Percentiles rank a stretch among this genome's conserved stretches.
These are phyloP conservation scores for Gyps fulvus DNA, from an alignment of 2,113 vertebrate genomes.

Conservation along the genomic window DNA sequence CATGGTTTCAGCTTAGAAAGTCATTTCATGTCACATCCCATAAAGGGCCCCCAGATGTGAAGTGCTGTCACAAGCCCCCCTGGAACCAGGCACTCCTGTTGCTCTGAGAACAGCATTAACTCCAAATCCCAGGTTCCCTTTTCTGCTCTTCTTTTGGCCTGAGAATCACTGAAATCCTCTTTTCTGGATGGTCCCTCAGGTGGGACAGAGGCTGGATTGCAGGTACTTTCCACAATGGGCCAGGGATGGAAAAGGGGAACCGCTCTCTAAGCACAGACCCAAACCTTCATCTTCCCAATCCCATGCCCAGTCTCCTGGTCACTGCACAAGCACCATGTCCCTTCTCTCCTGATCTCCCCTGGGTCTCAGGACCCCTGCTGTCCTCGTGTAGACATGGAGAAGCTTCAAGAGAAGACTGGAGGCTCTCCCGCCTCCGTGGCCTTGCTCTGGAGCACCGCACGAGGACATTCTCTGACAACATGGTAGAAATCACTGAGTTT, in stretches of 20 bases:
- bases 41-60: not conserved
- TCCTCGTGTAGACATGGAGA: not conserved
- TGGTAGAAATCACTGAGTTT: not conserved
- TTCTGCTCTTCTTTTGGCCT: not conserved
- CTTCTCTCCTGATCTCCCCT: not conserved
- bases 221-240: not conserved
- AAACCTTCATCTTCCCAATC: not conserved
- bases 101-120: not conserved
- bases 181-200: not conserved
- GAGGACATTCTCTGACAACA: not conserved
- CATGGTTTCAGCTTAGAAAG: not conserved
- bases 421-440: not conserved
- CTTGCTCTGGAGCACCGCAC: not conserved
- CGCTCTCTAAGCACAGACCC: not conserved
- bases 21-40: not conserved
- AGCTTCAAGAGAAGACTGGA: not conserved
- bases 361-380: not conserved
- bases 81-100: not conserved
- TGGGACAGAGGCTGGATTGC: not conserved
- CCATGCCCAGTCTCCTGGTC: not conserved
- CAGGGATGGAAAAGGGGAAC: not conserved
- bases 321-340: not conserved
- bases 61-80: not conserved
- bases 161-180: not conserved
- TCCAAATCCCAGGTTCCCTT: not conserved